These are phyloP conservation scores for Gallinago media DNA, from an alignment of 2,113 vertebrate genomes.

Conservation along the genomic window DNA sequence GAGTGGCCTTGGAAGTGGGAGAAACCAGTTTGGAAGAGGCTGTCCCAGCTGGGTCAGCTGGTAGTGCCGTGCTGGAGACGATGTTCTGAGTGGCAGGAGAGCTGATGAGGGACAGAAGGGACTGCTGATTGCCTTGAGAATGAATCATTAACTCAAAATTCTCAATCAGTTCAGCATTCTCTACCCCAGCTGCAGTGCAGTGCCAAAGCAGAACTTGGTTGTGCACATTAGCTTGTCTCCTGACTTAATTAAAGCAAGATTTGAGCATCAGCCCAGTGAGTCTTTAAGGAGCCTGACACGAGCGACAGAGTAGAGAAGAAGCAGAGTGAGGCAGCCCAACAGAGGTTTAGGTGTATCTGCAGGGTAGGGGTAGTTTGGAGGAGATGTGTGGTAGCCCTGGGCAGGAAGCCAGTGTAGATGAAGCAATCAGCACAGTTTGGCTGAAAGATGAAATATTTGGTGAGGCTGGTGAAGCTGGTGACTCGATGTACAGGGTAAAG, in stretches of 20 bases:
- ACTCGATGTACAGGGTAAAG: neutral
- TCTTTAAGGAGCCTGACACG: neutral
- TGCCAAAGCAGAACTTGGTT: neutral
- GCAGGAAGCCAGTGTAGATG: neutral
- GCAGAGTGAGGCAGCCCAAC: fast-evolving
- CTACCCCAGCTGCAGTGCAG: neutral
- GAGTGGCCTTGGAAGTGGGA: neutral
- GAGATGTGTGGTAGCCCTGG: neutral
- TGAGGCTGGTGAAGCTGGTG: neutral
- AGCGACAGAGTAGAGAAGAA: neutral
- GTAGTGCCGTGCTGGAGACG: neutral
- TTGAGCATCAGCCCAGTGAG: neutral
- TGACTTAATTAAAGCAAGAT: neutral
- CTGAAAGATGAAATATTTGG: neutral
- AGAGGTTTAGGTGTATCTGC: neutral
- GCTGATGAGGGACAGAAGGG: neutral
- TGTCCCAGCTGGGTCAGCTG: neutral
- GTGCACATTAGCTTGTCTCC: fast-evolving
- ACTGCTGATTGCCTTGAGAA: neutral
- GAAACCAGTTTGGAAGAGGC: neutral
- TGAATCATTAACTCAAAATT: neutral
- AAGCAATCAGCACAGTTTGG: neutral
- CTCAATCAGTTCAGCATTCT: neutral
- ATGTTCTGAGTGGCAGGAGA: neutral
- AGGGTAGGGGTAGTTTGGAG: neutral